phyloP scores from a whole-genome alignment of 1,140 invertebrate species.

The Drosophila yakuba region DNA sequence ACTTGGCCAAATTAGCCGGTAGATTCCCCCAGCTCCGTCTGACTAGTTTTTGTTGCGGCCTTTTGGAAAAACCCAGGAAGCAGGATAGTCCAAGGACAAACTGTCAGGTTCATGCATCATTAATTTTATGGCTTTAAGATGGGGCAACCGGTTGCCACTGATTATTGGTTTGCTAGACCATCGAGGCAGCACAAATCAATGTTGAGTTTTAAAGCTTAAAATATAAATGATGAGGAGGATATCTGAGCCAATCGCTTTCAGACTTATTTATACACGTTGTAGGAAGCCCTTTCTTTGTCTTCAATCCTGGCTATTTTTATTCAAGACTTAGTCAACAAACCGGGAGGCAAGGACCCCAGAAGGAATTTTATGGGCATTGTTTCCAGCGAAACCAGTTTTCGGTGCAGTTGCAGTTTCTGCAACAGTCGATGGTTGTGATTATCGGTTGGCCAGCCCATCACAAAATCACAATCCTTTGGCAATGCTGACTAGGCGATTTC shows the following conservation, averaged over 20 bases:
- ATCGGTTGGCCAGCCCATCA: conserved; percentile 6
- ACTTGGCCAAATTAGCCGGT: conserved; percentile 42
- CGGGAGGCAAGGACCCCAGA: conserved; percentile 13
- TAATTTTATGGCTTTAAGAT: conserved; percentile 35
- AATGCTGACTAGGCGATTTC: conserved; percentile 41
- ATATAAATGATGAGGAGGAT: neutral
- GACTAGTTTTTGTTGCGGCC: conserved; percentile 11
- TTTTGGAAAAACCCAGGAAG: conserved; percentile 45
- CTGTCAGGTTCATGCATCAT: conserved; percentile 37
- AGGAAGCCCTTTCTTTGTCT: neutral
- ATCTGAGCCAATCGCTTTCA: neutral
- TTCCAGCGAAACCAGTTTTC: neutral
- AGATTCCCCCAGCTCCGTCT: conserved; percentile 1
- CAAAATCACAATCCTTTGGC: conserved; percentile 18
- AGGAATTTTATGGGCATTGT: conserved; percentile 12
- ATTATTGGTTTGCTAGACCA: conserved; percentile 2
- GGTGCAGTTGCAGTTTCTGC: conserved; percentile 1
- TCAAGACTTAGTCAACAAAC: neutral
- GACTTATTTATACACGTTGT: neutral
- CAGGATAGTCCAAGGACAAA: conserved; percentile 51
- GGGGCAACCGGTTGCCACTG: conserved; percentile 22
- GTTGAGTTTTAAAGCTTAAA: neutral
- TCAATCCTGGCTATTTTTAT: neutral
- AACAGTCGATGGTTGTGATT: conserved; percentile 5
- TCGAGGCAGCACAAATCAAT: neutral